Base-by-base conservation (phyloP, 1,140 invertebrate genomes). In the Drosophila dunni region DNA sequence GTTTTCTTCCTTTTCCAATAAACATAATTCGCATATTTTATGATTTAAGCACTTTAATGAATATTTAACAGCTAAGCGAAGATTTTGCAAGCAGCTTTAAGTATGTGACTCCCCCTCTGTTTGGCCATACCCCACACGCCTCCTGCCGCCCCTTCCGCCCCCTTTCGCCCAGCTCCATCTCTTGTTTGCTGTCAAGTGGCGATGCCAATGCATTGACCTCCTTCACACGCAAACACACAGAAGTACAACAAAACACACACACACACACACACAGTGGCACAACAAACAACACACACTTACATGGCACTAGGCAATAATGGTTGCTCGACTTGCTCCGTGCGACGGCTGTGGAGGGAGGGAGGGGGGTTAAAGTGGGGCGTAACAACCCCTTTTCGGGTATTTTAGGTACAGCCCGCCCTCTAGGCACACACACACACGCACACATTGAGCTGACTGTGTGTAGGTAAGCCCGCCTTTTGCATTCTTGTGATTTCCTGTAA, bases 261-360 rank as follows among this genome's bases (percentile, higher is more conserved):
- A 50, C 38, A 66, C 44, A 58, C 75, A 78, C 70, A 42, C 51
- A 68, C 40, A 54, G 45, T 61, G 17, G n/a, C 48, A 51, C 45
- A 40, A 40, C 34, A 51, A 13, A 50, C 42, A 66, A 69, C 73
- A 81, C 78, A 81, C 79, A 81, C 79, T 81, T 81, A 69, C 34
- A 72, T 82, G 64, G 75, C 76, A 84, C 81, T 79, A 80, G 77
- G 81, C 67, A 79, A 80, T 83, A 83, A 83, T 83, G 81, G 81
- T 79, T 58, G 71, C 65, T 58, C 65, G 45, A 51, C 48, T 64
- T 51, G 44, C n/a, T 24, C 54, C 20, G 20, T 15, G 57, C 15
- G 11, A 7, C 24, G 48, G 11, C 11, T 11, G 29, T 20, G 17
- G 17, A 20, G 17, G 17, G 17, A 20, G 17, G n/a, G n/a, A 15